A percentile compares a stretch with the other conserved stretches of the same genome.
phyloP scores from a whole-genome alignment of 2,113 vertebrate species.

The Tenebrosternarchus preto region DNA sequence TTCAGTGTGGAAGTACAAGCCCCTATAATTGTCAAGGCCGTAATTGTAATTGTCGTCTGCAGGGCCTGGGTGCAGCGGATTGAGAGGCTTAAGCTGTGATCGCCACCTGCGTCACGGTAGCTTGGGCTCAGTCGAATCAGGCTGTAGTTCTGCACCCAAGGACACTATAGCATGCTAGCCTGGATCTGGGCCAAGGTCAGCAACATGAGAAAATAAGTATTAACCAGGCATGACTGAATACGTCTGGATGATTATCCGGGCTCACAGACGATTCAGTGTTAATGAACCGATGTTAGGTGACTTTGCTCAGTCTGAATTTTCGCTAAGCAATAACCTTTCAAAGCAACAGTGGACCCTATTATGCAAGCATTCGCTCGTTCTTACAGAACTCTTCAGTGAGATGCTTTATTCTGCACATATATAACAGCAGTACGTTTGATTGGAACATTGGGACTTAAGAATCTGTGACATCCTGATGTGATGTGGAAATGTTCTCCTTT shows the following conservation, averaged over 20 bases:
- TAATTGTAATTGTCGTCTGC: too few relatives aligned
- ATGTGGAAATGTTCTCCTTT: conserved; percentile 16
- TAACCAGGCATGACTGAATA: background rate
- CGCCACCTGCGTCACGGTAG: background rate
- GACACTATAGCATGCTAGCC: background rate
- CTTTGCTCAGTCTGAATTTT: too few relatives aligned
- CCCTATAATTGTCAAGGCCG: too few relatives aligned
- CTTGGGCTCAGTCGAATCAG: background rate
- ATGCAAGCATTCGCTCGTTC: background rate
- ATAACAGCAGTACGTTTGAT: background rate
- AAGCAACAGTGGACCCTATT: too few relatives aligned
- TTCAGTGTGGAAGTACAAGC: too few relatives aligned
- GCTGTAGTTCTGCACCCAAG: background rate
- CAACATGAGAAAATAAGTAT: background rate
- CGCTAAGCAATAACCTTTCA: too few relatives aligned
- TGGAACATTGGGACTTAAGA: background rate
- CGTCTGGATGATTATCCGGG: background rate
- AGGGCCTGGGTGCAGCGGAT: background rate
- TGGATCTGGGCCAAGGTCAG: conserved; percentile 13
- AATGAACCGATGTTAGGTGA: too few relatives aligned
- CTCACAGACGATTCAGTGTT: too few relatives aligned
- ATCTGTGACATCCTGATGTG: background rate
- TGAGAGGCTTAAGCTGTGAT: background rate
- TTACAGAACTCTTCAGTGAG: too few relatives aligned
- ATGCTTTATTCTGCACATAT: background rate